Evolutionary conservation across 2,888 invertebrate genomes (phyloP).

Genomic region (Rugalucina vietnamica): DNA sequence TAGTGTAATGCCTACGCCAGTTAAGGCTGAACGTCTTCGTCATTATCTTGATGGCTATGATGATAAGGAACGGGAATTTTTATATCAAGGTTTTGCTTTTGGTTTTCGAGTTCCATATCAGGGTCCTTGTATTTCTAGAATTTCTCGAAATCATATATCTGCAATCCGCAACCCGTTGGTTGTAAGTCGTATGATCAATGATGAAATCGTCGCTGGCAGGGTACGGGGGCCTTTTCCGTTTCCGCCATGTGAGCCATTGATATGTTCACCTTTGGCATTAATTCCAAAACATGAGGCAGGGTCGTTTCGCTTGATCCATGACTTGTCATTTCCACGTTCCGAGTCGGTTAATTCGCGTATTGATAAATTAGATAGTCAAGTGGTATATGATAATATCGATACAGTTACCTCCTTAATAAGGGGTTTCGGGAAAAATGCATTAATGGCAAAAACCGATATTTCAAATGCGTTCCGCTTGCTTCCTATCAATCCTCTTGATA

Average conservation of each 20-base stretch:
- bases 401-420: not conserved
- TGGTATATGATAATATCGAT: not conserved
- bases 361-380: no score
- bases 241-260: not conserved
- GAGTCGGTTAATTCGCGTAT: no score
- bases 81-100: not conserved
- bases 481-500: not conserved
- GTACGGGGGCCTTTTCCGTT: not conserved
- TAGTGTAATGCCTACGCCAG: not conserved
- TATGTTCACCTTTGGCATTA: constrained; percentile 1
- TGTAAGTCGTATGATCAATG: not conserved
- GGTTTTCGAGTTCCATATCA: not conserved
- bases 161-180: not conserved
- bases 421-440: not conserved
- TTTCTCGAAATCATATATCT: not conserved
- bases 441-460: constrained; percentile 6
- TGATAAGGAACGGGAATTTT: not conserved
- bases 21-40: not conserved
- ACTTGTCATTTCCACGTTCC: no score
- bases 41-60: not conserved
- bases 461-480: not conserved
- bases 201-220: not conserved
- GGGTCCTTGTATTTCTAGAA: not conserved
- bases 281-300: not conserved
- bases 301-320: not conserved